A percentile compares a stretch with the other conserved stretches of the same genome.
These are phyloP conservation scores for Grus americana DNA, from an alignment of 2,113 vertebrate genomes.

Conservation along the genomic window DNA sequence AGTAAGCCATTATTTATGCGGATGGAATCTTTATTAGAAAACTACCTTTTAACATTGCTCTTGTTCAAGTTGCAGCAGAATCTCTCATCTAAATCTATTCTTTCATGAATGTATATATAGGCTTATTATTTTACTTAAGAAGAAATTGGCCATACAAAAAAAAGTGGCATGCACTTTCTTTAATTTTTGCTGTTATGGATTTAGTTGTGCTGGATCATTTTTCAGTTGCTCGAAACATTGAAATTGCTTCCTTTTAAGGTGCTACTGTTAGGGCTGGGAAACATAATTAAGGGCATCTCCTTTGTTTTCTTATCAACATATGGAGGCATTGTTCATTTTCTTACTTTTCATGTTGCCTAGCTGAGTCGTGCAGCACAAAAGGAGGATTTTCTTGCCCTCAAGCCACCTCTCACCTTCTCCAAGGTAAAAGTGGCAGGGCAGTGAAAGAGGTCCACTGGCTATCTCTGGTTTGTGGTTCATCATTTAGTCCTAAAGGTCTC, in stretches of 20 bases:
- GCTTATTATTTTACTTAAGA: neutral
- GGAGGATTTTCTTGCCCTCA: neutral
- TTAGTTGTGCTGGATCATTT: neutral
- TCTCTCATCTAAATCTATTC: neutral
- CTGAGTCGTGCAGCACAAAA: neutral
- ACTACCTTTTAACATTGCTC: neutral
- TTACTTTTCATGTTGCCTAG: neutral
- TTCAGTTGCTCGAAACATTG: neutral
- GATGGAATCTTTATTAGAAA: slow-evolving; percentile 42
- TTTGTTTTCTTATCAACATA: neutral
- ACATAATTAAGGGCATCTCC: neutral
- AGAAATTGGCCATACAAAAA: neutral
- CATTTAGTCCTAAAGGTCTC: neutral
- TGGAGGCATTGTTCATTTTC: neutral
- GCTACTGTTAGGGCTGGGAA: neutral
- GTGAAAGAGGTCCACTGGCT: neutral
- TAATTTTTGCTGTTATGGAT: neutral
- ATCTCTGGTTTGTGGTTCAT: neutral
- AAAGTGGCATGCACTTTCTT: neutral
- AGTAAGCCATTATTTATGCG: slow-evolving; percentile 17
- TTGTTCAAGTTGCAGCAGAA: neutral
- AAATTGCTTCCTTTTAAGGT: neutral
- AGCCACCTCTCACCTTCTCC: neutral
- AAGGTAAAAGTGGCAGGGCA: neutral
- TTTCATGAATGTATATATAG: neutral